phyloP scores from a whole-genome alignment of 1,140 invertebrate species.

The Sesamia nonagrioides region DNA sequence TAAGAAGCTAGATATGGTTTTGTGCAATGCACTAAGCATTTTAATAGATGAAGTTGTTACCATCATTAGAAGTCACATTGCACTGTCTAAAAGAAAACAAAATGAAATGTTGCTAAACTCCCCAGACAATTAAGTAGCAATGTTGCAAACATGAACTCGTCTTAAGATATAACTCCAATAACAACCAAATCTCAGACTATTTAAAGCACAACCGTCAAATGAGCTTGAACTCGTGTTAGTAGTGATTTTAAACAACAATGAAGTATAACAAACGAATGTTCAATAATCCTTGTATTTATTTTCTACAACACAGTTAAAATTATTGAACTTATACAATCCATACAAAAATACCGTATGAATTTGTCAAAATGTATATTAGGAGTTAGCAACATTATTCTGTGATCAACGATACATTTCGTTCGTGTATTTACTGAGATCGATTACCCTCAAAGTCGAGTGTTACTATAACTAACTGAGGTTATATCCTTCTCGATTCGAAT shows the following conservation, averaged over 20 bases:
- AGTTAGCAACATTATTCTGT: slow-evolving; percentile 75
- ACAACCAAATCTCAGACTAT: slow-evolving; percentile 71
- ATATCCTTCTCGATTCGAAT: slow-evolving; percentile 50
- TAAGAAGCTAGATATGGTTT: slow-evolving; percentile 53
- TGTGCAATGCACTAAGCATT: slow-evolving; percentile 60
- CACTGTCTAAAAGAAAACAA: slow-evolving; percentile 43
- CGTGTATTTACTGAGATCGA: slow-evolving; percentile 70
- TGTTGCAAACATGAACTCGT: slow-evolving; percentile 31
- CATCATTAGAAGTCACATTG: slow-evolving; percentile 48
- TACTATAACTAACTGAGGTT: slow-evolving; percentile 63
- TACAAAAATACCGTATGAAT: slow-evolving; percentile 16
- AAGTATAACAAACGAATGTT: slow-evolving; percentile 13
- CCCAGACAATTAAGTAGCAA: slow-evolving; percentile 44
- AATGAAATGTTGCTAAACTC: slow-evolving; percentile 77
- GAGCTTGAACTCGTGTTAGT: slow-evolving; percentile 63
- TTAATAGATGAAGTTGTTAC: slow-evolving; percentile 35
- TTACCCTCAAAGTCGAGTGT: slow-evolving; percentile 62
- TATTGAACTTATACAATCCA: slow-evolving; percentile 3
- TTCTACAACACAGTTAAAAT: slow-evolving; percentile 1
- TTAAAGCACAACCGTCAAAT: slow-evolving; percentile 76
- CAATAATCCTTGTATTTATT: background rate
- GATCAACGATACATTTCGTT: slow-evolving; percentile 59
- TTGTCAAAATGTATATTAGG: slow-evolving; percentile 51
- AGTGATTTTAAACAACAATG: slow-evolving; percentile 35
- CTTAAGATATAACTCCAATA: slow-evolving; percentile 57